Base-by-base conservation (phyloP, 2,797 vertebrate species). In the Neomorphus geoffroyi region DNA sequence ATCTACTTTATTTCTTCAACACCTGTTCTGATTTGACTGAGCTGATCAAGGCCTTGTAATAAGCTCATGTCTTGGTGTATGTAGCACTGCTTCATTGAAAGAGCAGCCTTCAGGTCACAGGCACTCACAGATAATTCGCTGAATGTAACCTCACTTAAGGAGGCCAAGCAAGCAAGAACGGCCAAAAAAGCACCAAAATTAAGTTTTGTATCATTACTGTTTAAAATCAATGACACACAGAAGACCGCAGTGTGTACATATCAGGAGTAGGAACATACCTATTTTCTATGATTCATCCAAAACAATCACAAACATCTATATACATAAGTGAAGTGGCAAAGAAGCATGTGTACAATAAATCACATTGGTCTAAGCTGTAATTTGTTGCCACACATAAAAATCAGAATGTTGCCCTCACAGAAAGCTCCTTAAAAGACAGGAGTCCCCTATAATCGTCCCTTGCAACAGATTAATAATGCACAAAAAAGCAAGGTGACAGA, bases 381-480 rank as follows among this genome's bases (percentile, higher is more conserved):
- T 80, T 88, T 84, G 21, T 50, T 51, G 48, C 18, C 8, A 64
- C 2, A 10, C 4, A 37, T 19, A n/a, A 35, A 54, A 50, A 80
- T 67, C n/a, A 74, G 17, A 77, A 65, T 0, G 0, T 0, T 30
- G 45, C 33, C 9, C 39, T 14, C 32, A 39, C 5, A 10, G 6
- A 83, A 86, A 80, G 9, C 41, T 86, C 54, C 37, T 67, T 3
- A 50, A 11, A 69, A 53, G 13, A 87, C 15, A 27, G 33, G 2
- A 73, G 16, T 18, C 14, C 10, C 33, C 50, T 24, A 26, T 18
- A 88, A 33, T 2, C 35, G n/a, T 48, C 12, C 13, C 30, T 53
- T 88, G 10, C 10, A 74, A 51, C 1, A 46, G 23, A 32, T 37
- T 7, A 72, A 54, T 57, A 61, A 89, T 3, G 7, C 48, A 72